Conservation (phyloP, 2,113 vertebrate genomes). For the Pedetes capensis region DNA sequence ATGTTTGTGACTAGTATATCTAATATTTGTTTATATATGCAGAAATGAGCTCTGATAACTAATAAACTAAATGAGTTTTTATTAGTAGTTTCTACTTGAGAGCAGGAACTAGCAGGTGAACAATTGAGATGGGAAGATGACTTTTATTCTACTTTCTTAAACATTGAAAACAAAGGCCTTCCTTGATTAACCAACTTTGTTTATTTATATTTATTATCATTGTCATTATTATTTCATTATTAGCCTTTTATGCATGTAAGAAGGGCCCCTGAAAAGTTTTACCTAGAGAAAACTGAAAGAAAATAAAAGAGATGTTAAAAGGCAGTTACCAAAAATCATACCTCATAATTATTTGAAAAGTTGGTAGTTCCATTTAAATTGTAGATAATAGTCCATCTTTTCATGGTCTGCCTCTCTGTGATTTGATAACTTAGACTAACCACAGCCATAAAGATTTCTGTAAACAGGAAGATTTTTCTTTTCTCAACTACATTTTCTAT, state of each 20-base stretch:
- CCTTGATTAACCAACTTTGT: conserved; percentile 10
- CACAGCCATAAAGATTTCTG: not conserved
- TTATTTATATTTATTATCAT: not conserved
- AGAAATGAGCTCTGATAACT: not conserved
- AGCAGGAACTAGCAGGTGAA: not conserved
- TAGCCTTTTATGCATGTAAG: not conserved
- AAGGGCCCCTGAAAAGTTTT: not conserved
- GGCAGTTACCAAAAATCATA: not conserved
- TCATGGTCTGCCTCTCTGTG: not conserved
- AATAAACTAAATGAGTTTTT: not conserved
- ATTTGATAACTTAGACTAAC: not conserved
- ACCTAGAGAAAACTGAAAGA: not conserved
- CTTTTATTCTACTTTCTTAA: not conserved
- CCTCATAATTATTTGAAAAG: not conserved
- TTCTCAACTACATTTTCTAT: not conserved
- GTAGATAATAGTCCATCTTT: not conserved
- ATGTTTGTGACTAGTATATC: not conserved
- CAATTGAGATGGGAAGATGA: not conserved
- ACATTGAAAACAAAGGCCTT: conserved; percentile 5
- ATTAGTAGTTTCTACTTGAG: not conserved
- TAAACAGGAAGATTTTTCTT: not conserved
- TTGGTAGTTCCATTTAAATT: not conserved
- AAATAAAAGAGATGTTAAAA: not conserved
- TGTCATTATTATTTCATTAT: not conserved
- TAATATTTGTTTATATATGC: not conserved